Conservation (phyloP, 2,113 vertebrate species). For the Paramormyrops kingsleyae region DNA sequence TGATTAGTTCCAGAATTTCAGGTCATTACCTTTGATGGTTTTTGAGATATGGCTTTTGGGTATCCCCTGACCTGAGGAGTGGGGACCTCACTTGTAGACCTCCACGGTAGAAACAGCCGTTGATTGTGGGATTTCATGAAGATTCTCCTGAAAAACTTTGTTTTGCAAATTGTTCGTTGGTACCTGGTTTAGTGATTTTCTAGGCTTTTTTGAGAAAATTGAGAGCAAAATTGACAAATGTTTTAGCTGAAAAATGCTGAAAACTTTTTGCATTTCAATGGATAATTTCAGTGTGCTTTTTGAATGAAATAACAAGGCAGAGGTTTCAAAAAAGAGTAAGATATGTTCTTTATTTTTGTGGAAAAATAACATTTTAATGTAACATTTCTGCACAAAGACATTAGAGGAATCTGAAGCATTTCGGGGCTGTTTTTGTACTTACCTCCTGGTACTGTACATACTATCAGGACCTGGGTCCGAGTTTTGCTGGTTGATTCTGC, state of each 20-base stretch:
- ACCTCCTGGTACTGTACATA: not conserved
- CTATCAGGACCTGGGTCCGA: not conserved
- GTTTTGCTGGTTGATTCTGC: not conserved
- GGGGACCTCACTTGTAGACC: not conserved
- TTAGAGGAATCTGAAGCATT: not conserved
- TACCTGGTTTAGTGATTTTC: not conserved
- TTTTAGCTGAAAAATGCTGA: not conserved
- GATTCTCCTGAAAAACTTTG: not conserved
- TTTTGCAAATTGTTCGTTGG: not conserved
- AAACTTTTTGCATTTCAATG: not conserved
- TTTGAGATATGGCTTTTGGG: not conserved
- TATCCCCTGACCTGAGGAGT: not conserved
- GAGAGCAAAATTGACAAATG: not conserved
- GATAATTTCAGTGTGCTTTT: not conserved
- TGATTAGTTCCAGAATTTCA: not conserved
- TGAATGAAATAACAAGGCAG: not conserved
- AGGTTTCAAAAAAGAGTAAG: not conserved
- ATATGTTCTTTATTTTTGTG: not conserved
- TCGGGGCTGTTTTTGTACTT: not conserved
- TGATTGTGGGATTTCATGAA: not conserved
- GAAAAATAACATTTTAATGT: not conserved
- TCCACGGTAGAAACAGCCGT: not conserved
- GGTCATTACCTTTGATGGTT: not conserved
- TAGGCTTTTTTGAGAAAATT: not conserved
- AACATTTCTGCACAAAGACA: not conserved